phyloP scores from a whole-genome alignment of 2,113 vertebrate species.

The Rattus norvegicus region GRCr8 NC_086022.1:105101001-105101500 shows the following conservation, averaged over 20 bases:
- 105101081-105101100: slow-evolving; percentile 1
- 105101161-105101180: slow-evolving; percentile 7
- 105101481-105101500: background rate
- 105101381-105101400: background rate
- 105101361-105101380: background rate
- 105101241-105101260: background rate
- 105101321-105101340: background rate
- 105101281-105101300: slow-evolving; percentile 34
- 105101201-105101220: slow-evolving; percentile 5
- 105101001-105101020: background rate
- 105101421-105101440: background rate
- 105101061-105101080: slow-evolving; percentile 48
- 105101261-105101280: slow-evolving; percentile 9
- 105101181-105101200: background rate
- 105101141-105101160: slow-evolving; percentile 28
- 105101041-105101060: background rate
- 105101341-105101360: background rate
- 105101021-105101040: slow-evolving; percentile 15
- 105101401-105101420: slow-evolving; percentile 24
- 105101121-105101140: slow-evolving; percentile 33
- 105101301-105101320: slow-evolving; percentile 38
- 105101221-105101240: slow-evolving; percentile 35
- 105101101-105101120: slow-evolving; percentile 3
- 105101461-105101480: background rate
- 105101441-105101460: background rate